Base-by-base conservation (phyloP, 2,888 invertebrate species). In the Odontomyia ornata region DNA sequence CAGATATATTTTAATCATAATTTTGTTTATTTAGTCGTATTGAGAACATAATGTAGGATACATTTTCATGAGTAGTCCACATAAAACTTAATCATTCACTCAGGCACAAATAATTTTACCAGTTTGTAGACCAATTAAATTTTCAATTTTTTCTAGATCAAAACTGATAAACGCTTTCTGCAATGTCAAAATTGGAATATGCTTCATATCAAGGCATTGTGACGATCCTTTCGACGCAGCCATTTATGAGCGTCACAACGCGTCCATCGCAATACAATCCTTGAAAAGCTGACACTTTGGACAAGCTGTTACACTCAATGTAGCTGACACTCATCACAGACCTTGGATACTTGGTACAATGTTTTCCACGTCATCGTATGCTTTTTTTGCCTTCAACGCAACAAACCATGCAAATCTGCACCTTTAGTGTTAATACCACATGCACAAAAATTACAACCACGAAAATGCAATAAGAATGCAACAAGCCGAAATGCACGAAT, bases 371-470 rank as follows among this genome's bases (percentile, higher is more conserved):
- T 9, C 18, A 21, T 60, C 21, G 7, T 43, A 18, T 18, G 18
- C 46, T 46, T 36, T 43, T 18, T 30, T n/a, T 30, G 36, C 46
- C 30, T 64, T 36, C 46, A 11, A 23, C 64, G 46, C 23, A 25
- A 13, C 47, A 25, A 5, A n/a, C 25, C n/a, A 46, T 69, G 47
- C 47, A 47, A 69, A 69, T 43, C 36, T 65, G 36, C 36, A 69
- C 69, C 13, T 69, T 69, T 47, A 47, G 46, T 47, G 69, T 69
- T 46, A 46, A 69, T 1, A 69, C 69, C 25, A 25, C 69, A 69
- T 69, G 21, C 25, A 43, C 28, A 2, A 60, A 60, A 60, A 64
- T 36, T 18, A n/a, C 36, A n/a, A 65, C 18, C 30, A 36, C n/a
- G 7, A 65, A 65, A n/a, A 65, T 36, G 30, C 65, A 65, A 36